phyloP scores from a whole-genome alignment of 1,140 invertebrate species.

The Lordiphosa mommai region DNA sequence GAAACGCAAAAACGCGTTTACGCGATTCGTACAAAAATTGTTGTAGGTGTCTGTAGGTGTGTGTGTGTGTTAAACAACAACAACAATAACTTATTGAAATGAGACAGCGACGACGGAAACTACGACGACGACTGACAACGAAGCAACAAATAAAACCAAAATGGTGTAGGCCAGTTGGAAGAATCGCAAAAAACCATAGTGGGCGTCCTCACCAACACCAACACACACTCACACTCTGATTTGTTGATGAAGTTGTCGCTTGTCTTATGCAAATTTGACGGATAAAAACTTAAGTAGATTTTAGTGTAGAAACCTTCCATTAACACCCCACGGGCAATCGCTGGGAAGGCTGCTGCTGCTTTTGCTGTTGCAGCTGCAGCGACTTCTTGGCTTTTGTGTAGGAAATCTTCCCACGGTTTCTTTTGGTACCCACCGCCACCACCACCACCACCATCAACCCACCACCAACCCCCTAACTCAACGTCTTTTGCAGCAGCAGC shows the following conservation, averaged over 20 bases:
- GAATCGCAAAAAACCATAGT: constrained; percentile 1
- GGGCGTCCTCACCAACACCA: constrained; percentile 36
- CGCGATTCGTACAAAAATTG: constrained; percentile 78
- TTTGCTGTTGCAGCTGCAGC: constrained; percentile 61
- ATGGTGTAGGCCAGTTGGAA: constrained; percentile 57
- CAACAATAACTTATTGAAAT: constrained; percentile 73
- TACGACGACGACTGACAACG: constrained; percentile 5
- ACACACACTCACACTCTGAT: constrained; percentile 43
- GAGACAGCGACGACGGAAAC: constrained; percentile 52
- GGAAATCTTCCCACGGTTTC: constrained; percentile 74
- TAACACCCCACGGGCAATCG: constrained; percentile 15
- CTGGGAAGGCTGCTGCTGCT: not conserved
- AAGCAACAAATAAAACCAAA: constrained; percentile 59
- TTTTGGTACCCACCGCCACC: constrained; percentile 35
- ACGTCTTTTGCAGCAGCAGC: constrained; percentile 53
- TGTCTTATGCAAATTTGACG: constrained; percentile 44
- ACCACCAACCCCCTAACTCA: constrained; percentile 69
- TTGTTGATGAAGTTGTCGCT: constrained; percentile 63
- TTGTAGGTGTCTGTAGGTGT: constrained; percentile 17
- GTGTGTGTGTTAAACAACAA: constrained; percentile 41
- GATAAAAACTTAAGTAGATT: constrained; percentile 35
- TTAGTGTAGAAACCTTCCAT: constrained; percentile 32
- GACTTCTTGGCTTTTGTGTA: constrained; percentile 50
- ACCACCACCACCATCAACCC: constrained; percentile 46
- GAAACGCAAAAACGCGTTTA: constrained; percentile 78